Evolutionary conservation across 2,113 vertebrate species (phyloP).

Genomic region (Catharus bicknelli): DNA sequence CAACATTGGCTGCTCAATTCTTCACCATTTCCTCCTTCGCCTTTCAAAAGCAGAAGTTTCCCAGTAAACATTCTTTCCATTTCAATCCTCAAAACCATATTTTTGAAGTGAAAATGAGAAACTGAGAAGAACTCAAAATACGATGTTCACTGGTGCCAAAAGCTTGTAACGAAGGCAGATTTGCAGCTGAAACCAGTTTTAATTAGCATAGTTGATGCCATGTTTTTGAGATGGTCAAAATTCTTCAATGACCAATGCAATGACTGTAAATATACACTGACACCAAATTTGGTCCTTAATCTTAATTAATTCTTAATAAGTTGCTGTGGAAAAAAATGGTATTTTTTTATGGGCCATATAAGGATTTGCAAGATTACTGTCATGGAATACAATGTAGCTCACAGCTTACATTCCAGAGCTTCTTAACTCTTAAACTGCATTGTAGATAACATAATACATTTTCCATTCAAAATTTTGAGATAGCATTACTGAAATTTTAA

Average conservation of each 20-base stretch:
- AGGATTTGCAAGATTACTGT: neutral
- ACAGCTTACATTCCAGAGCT: neutral
- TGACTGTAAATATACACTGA: neutral
- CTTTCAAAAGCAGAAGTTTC: neutral
- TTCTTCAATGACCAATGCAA: neutral
- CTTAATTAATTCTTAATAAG: neutral
- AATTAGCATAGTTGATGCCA: neutral
- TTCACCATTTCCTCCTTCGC: accelerated
- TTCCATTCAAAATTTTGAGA: neutral
- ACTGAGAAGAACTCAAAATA: neutral
- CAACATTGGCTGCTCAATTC: accelerated
- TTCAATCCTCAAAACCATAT: neutral
- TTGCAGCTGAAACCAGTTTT: neutral
- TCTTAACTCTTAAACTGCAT: neutral
- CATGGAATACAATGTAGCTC: neutral
- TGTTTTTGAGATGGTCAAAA: neutral
- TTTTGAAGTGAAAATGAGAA: neutral
- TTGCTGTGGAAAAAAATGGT: neutral
- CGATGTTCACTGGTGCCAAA: neutral
- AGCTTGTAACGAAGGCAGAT: neutral
- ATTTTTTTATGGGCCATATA: neutral
- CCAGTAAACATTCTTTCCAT: neutral
- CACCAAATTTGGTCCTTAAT: neutral
- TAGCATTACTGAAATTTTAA: neutral
- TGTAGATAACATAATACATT: neutral